These are phyloP conservation scores for Novumbra hubbsi DNA, from an alignment of 2,797 vertebrate genomes.

Conservation along the genomic window DNA sequence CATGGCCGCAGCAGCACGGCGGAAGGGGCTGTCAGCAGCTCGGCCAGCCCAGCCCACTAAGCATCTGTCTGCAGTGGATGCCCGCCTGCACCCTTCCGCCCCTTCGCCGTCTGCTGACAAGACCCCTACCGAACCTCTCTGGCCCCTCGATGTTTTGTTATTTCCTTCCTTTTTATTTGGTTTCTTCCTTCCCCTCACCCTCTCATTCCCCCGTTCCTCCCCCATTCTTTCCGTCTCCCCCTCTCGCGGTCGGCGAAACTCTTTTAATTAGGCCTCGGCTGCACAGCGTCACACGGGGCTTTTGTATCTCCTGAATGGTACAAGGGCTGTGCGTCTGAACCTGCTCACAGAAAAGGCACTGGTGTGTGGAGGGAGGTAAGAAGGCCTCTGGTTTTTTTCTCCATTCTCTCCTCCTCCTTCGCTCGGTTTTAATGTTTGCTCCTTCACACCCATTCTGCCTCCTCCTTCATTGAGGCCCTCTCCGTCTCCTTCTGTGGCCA, in stretches of 20 bases:
- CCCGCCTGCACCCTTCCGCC: slow-evolving; percentile 44
- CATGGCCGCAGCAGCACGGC: slow-evolving; percentile 76
- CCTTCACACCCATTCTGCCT: slow-evolving; percentile 78
- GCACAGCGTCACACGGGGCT: slow-evolving; percentile 65
- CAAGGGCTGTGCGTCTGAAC: slow-evolving; percentile 72
- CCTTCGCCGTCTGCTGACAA: slow-evolving; percentile 69
- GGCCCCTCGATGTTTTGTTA: slow-evolving; percentile 66
- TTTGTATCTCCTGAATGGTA: slow-evolving; percentile 80
- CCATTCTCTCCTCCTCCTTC: slow-evolving; percentile 12
- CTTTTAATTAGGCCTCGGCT: slow-evolving; percentile 85
- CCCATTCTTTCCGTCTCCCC: slow-evolving; percentile 33
- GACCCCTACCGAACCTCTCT: slow-evolving; percentile 74
- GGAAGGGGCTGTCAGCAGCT: slow-evolving; percentile 71
- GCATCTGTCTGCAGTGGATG: slow-evolving; percentile 63
- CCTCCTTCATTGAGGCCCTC: slow-evolving; percentile 46
- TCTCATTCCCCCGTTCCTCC: slow-evolving; percentile 45
- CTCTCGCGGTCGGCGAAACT: slow-evolving; percentile 76
- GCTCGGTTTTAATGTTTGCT: slow-evolving; percentile 80
- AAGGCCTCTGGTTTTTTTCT: slow-evolving; percentile 47
- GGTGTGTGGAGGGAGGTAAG: slow-evolving; percentile 62
- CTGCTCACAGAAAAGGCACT: slow-evolving; percentile 50
- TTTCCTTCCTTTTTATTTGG: slow-evolving; percentile 57
- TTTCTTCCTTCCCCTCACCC: slow-evolving; percentile 63
- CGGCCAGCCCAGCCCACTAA: slow-evolving; percentile 60
- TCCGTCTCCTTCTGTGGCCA: slow-evolving; percentile 83